phyloP scores from a whole-genome alignment of 2,888 invertebrate genomes.

The Plusia festucae region DNA sequence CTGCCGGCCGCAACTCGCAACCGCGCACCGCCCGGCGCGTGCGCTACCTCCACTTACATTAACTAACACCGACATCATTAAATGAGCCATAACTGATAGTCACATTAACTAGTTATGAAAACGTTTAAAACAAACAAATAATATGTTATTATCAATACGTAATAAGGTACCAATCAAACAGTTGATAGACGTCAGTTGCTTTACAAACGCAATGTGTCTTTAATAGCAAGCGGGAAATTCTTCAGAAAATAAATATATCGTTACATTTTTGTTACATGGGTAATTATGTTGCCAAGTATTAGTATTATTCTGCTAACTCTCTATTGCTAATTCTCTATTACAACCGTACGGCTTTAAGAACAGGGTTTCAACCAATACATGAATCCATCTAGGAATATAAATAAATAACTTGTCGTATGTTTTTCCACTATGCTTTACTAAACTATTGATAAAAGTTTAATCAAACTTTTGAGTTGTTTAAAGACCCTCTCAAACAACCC shows the following conservation, averaged over 20 bases:
- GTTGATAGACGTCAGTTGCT: constrained; percentile 8
- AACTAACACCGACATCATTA: constrained; percentile 45
- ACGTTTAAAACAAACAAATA: constrained; percentile 40
- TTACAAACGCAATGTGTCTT: background rate
- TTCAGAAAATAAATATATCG: too few species aligned
- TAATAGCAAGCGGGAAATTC: background rate
- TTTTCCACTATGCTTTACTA: too few species aligned
- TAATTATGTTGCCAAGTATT: too few species aligned
- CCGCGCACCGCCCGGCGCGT: constrained; percentile 49
- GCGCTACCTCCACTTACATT: constrained; percentile 51
- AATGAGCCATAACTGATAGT: constrained; percentile 53
- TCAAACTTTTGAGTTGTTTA: too few species aligned
- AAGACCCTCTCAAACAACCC: too few species aligned
- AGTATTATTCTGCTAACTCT: background rate
- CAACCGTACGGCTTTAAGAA: too few species aligned
- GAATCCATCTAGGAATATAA: too few species aligned
- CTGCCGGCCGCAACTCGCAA: constrained; percentile 59
- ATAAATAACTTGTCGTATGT: too few species aligned
- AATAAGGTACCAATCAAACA: constrained; percentile 22
- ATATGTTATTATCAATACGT: constrained; percentile 15
- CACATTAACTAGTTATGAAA: constrained; percentile 45
- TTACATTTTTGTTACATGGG: too few species aligned
- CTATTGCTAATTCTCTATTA: too few species aligned
- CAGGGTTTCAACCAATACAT: too few species aligned
- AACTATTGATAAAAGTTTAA: too few species aligned